These are phyloP conservation scores for Pterocles gutturalis DNA, from an alignment of 2,113 vertebrate genomes.

Conservation along the genomic window DNA sequence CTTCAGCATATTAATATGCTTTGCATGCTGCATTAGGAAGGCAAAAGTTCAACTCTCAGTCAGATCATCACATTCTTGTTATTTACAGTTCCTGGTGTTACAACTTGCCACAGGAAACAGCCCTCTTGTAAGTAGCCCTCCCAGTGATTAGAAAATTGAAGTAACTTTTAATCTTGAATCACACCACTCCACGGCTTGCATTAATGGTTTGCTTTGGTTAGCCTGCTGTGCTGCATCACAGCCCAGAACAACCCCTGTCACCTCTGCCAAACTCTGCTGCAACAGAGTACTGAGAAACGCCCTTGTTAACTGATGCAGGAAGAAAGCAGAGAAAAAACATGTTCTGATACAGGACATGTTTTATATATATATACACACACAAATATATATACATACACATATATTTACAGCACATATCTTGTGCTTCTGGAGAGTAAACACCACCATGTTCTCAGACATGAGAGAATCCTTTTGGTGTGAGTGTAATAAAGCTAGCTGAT, in stretches of 20 bases:
- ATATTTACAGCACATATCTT: neutral
- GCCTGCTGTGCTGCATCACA: neutral
- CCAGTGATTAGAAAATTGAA: slow-evolving; percentile 61
- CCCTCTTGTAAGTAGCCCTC: neutral
- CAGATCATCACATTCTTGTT: slow-evolving; percentile 5
- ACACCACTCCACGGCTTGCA: neutral
- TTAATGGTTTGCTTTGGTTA: slow-evolving; percentile 31
- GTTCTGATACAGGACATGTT: neutral
- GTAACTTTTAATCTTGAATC: slow-evolving; percentile 55
- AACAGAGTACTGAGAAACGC: neutral
- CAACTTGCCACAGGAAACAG: neutral
- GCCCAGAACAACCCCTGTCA: neutral
- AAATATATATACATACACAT: no score
- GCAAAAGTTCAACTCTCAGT: slow-evolving; percentile 60
- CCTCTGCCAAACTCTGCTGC: neutral
- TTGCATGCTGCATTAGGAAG: neutral
- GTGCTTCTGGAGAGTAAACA: neutral
- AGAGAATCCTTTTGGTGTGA: neutral
- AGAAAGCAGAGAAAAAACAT: neutral
- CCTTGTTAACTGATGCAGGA: neutral
- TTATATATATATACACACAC: no score
- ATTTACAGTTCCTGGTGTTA: neutral
- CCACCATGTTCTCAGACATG: neutral
- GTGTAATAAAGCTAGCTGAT: neutral
- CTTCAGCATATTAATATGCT: neutral